A percentile compares a stretch with the other conserved stretches of the same genome.
These are phyloP conservation scores for Oreortyx pictus DNA, from an alignment of 2,797 vertebrate genomes.

Conservation along the genomic window DNA sequence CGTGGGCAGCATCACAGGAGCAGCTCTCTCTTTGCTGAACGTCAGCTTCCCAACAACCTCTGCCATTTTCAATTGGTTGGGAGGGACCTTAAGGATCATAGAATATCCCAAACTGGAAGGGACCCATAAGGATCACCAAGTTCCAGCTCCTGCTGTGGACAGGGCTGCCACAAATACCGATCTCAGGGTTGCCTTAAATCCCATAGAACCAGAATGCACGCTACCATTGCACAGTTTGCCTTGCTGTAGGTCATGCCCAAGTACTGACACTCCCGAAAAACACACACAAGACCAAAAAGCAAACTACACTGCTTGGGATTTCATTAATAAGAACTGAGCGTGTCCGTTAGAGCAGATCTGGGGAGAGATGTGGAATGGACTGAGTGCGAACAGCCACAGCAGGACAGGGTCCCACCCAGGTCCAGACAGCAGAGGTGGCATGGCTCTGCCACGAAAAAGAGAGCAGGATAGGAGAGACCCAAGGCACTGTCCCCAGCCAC, in stretches of 20 bases:
- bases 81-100: no score
- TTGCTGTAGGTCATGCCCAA: rapidly evolving
- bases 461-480: rapidly evolving
- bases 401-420: not conserved
- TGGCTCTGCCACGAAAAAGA: not conserved
- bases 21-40: not conserved
- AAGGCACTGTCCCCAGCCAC: rapidly evolving
- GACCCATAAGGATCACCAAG: no score
- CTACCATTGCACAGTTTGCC: not conserved
- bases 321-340: rapidly evolving
- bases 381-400: not conserved
- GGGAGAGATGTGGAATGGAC: rapidly evolving
- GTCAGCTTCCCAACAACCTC: not conserved
- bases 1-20: not conserved
- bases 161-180: no score
- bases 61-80: no score
- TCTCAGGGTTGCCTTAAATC: not conserved
- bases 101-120: no score
- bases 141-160: no score
- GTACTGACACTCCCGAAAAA: rapidly evolving
- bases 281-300: rapidly evolving
- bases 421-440: not conserved
- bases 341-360: no score
- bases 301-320: not conserved
- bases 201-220: not conserved